These are phyloP conservation scores for Holacanthella duospinosa DNA, from an alignment of 2,888 invertebrate species.

Conservation along the genomic window DNA sequence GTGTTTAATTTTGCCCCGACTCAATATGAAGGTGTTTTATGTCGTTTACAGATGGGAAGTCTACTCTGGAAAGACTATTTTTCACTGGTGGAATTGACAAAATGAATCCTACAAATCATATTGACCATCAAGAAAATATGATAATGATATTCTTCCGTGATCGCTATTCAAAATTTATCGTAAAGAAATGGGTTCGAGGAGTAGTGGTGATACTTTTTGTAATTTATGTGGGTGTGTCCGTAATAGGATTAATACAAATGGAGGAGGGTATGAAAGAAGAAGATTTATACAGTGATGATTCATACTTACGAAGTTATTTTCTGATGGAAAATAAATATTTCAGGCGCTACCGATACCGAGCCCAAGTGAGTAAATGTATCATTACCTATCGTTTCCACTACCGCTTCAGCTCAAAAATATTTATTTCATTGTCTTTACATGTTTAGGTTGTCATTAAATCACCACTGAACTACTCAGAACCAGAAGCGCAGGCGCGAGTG, in stretches of 20 bases:
- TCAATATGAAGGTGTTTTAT: no score
- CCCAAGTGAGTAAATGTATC: no score
- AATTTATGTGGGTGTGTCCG: slow-evolving; percentile 70
- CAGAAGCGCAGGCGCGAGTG: slow-evolving; percentile 2
- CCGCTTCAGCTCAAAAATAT: background rate
- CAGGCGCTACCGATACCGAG: background rate
- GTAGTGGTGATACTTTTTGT: slow-evolving; percentile 64
- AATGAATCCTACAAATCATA: slow-evolving; percentile 1
- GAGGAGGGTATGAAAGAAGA: slow-evolving; percentile 71
- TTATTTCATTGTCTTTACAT: background rate
- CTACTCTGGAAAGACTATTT: slow-evolving; percentile 3
- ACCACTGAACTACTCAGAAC: slow-evolving; percentile 11
- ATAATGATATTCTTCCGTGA: slow-evolving; percentile 82
- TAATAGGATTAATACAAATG: slow-evolving; percentile 76
- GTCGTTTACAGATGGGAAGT: slow-evolving; percentile 1
- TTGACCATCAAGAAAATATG: slow-evolving; percentile 54
- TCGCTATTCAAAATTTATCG: slow-evolving; percentile 63
- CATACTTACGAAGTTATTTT: background rate
- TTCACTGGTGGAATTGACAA: slow-evolving; percentile 11
- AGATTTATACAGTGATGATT: background rate
- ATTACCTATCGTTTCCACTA: no score
- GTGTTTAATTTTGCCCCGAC: no score
- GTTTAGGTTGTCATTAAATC: slow-evolving; percentile 10
- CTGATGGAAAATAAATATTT: background rate
- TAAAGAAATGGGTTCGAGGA: slow-evolving; percentile 56